Conservation (phyloP, 2,888 invertebrate species). For the Pterostichus madidus region DNA sequence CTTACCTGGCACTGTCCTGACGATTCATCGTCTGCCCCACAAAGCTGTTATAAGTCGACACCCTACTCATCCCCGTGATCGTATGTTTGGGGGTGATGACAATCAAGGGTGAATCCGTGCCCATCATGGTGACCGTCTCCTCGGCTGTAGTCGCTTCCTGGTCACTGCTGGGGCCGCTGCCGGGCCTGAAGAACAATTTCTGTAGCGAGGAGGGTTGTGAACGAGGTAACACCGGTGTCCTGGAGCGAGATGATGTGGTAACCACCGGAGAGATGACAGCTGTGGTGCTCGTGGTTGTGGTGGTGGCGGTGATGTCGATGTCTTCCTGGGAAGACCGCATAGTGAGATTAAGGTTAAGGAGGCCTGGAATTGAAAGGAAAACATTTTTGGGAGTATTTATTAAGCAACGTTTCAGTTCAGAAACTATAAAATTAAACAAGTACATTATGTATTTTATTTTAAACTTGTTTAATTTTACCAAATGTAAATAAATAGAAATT, state of each 20-base stretch:
- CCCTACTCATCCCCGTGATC: slow-evolving; percentile 61
- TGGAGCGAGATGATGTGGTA: slow-evolving; percentile 6
- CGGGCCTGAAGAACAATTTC: slow-evolving; percentile 58
- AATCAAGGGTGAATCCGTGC: slow-evolving; percentile 57
- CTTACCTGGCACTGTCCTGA: slow-evolving; percentile 58
- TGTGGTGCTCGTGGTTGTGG: not conserved
- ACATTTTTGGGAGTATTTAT: too few relatives aligned
- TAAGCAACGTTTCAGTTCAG: too few relatives aligned
- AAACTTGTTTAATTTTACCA: too few relatives aligned
- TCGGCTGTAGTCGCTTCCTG: not conserved
- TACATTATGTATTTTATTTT: too few relatives aligned
- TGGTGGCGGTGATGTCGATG: not conserved
- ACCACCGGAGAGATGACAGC: not conserved
- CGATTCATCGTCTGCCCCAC: slow-evolving; percentile 56
- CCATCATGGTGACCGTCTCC: slow-evolving; percentile 37
- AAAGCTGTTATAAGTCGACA: slow-evolving; percentile 61
- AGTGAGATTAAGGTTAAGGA: slow-evolving; percentile 20
- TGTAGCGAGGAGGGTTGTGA: slow-evolving; percentile 23
- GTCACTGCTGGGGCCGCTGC: slow-evolving; percentile 25
- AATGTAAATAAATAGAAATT: too few relatives aligned
- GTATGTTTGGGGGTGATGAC: slow-evolving; percentile 63
- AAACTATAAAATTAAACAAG: too few relatives aligned
- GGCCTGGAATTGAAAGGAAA: not conserved
- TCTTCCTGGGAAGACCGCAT: slow-evolving; percentile 44
- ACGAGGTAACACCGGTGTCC: slow-evolving; percentile 18